A percentile compares a stretch with the other conserved stretches of the same genome.
These are phyloP conservation scores for Neoarius graeffei DNA, from an alignment of 2,113 vertebrate species.

Conservation along the genomic window DNA sequence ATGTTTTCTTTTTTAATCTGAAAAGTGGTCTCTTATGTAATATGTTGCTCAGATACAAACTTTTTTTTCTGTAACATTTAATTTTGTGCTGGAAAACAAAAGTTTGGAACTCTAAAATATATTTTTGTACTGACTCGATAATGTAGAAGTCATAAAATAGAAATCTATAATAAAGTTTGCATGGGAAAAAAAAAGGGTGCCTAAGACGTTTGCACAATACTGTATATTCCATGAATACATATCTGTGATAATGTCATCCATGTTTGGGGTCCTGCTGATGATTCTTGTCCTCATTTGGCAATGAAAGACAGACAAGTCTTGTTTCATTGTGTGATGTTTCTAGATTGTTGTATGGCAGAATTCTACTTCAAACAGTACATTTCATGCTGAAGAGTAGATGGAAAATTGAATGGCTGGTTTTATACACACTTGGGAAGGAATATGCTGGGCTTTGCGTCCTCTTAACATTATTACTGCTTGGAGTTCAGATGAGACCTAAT, in stretches of 20 bases:
- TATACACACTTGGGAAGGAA: neutral
- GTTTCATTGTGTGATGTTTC: neutral
- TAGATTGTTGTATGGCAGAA: neutral
- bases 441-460: neutral
- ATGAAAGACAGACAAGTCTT: neutral
- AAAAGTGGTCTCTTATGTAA: no score
- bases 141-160: no score
- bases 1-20: no score
- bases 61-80: no score
- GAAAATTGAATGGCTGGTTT: neutral
- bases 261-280: neutral
- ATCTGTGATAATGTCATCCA: neutral
- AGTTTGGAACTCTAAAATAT: no score
- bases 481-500: neutral
- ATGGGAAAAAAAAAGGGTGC: no score
- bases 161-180: no score
- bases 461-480: neutral
- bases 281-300: neutral
- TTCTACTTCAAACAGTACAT: neutral
- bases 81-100: no score
- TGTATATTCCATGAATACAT: neutral
- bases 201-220: no score
- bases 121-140: no score
- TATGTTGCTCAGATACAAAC: no score
- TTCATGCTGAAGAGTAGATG: neutral